Conservation (phyloP, 2,113 vertebrate species). For the Lepisosteus osseus region DNA sequence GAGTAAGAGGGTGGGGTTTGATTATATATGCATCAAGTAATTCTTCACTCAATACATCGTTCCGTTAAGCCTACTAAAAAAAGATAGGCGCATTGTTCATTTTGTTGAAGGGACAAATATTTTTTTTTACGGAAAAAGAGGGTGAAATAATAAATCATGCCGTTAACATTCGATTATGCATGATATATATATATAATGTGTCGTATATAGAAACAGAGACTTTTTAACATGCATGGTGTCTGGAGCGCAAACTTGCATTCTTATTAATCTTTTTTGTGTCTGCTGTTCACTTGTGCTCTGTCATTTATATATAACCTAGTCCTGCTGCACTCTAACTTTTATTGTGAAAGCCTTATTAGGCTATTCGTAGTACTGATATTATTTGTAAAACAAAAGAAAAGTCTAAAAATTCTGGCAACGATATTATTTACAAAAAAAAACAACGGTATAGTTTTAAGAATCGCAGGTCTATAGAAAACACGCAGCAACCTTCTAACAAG, state of each 20-base stretch:
- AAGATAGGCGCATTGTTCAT: neutral
- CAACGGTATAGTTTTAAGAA: no score
- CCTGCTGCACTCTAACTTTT: neutral
- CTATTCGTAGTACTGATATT: neutral
- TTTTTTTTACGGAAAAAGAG: no score
- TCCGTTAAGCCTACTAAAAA: conserved; percentile 44
- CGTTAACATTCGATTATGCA: no score
- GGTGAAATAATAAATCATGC: no score
- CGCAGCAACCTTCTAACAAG: conserved; percentile 16
- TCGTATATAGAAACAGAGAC: neutral
- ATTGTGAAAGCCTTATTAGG: neutral
- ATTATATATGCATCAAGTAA: conserved; percentile 47
- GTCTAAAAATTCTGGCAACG: no score
- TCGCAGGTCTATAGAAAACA: no score
- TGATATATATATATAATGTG: neutral
- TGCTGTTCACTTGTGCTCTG: neutral
- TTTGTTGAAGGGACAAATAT: no score
- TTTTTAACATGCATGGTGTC: no score
- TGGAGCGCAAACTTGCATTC: no score
- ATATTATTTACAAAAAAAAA: neutral
- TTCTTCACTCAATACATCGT: conserved; percentile 48
- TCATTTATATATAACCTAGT: neutral
- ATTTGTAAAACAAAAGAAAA: conserved; percentile 1
- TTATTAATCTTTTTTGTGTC: neutral
- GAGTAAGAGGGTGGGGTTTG: conserved; percentile 48